phyloP scores from a whole-genome alignment of 1,140 invertebrate genomes.

The Papilio polyxenes region DNA sequence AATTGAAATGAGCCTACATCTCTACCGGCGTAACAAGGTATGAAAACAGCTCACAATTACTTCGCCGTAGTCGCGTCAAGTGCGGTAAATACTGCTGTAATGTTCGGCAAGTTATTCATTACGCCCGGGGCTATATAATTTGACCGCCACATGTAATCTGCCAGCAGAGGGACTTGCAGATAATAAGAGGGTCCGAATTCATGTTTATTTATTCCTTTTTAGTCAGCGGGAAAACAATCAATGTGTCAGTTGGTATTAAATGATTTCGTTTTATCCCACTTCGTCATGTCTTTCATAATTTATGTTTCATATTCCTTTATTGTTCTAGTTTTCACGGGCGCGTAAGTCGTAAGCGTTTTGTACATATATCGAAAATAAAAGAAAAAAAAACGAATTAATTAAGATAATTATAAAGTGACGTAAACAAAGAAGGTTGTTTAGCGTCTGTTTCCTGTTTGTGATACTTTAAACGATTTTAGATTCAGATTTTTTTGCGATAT shows the following conservation, averaged over 20 bases:
- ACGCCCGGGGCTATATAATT: conserved; percentile 14
- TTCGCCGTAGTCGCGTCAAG: background rate
- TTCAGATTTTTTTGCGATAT: no score
- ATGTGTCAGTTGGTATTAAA: background rate
- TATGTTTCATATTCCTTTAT: background rate
- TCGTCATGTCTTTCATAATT: background rate
- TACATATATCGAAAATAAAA: no score
- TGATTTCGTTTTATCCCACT: background rate
- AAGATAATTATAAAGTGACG: background rate
- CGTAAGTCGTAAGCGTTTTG: no score
- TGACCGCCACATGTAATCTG: conserved; percentile 31
- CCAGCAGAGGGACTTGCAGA: conserved; percentile 7
- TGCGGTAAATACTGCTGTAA: conserved; percentile 22
- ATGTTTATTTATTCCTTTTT: conserved; percentile 21
- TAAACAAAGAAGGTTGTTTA: background rate
- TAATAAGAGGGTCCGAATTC: conserved; percentile 21
- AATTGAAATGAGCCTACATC: background rate
- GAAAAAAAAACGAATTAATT: background rate
- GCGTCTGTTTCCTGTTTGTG: background rate
- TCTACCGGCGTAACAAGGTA: background rate
- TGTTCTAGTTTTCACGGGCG: background rate
- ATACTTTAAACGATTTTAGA: background rate
- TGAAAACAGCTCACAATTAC: conserved; percentile 5
- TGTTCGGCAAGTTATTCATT: conserved; percentile 8
- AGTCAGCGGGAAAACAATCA: conserved; percentile 19